Percentiles rank a stretch among this genome's conserved stretches.
Conservation (phyloP, 2,888 invertebrate genomes). For the Pyrgus malvae region DNA sequence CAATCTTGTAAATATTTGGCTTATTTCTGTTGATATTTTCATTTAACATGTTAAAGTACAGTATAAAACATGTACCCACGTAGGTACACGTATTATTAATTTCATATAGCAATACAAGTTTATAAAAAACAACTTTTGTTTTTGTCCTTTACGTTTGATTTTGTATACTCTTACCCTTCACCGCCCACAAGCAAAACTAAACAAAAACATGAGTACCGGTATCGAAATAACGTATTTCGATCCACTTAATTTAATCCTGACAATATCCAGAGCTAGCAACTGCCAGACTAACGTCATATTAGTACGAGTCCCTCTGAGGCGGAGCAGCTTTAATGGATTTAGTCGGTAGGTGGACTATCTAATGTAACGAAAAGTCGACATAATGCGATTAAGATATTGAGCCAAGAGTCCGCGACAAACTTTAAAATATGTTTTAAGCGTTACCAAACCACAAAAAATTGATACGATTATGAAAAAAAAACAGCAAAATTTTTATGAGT, state of each 20-base stretch:
- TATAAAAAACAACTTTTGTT: too few relatives aligned
- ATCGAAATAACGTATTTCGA: conserved; percentile 68
- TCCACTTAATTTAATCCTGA: conserved; percentile 68
- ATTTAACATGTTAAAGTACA: too few relatives aligned
- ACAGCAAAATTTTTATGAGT: too few relatives aligned
- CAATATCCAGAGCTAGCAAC: conserved; percentile 52
- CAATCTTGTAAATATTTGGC: too few relatives aligned
- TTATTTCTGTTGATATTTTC: too few relatives aligned
- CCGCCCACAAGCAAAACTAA: conserved; percentile 1
- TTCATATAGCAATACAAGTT: too few relatives aligned
- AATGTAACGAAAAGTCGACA: conserved; percentile 26
- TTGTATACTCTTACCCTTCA: not conserved
- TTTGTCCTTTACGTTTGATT: not conserved
- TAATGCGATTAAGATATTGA: conserved; percentile 25
- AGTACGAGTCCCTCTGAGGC: conserved; percentile 14
- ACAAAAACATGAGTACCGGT: conserved; percentile 23
- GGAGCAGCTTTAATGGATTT: conserved; percentile 25
- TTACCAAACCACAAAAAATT: too few relatives aligned
- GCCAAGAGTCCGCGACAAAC: too few relatives aligned
- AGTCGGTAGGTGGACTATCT: conserved; percentile 13
- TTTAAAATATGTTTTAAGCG: too few relatives aligned
- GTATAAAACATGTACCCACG: too few relatives aligned
- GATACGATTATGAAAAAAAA: too few relatives aligned
- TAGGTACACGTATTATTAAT: too few relatives aligned
- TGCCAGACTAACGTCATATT: conserved; percentile 55